These are phyloP conservation scores for Colius striatus DNA, from an alignment of 2,113 vertebrate species.

Conservation along the genomic window DNA sequence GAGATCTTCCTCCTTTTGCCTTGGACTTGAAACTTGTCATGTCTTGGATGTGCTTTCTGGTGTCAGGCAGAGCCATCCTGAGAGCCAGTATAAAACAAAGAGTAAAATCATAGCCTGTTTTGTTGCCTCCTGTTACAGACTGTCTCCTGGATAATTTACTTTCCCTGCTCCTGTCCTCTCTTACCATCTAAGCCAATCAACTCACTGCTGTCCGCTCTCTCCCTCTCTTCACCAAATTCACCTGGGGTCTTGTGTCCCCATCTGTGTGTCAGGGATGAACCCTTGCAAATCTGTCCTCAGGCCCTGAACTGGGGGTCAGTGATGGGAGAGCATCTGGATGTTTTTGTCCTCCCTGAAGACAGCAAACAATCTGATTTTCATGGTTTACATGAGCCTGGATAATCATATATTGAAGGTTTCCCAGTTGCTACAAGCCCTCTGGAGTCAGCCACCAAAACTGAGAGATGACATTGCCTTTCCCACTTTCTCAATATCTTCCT, in stretches of 20 bases:
- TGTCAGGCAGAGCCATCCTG: background rate
- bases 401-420: background rate
- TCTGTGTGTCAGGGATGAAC: background rate
- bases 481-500: background rate
- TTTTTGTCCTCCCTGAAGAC: background rate
- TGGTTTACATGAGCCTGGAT: background rate
- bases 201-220: background rate
- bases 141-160: background rate
- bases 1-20: background rate
- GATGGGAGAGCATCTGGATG: background rate
- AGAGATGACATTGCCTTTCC: background rate
- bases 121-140: background rate
- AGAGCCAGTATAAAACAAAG: background rate
- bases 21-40: background rate
- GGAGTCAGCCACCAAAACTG: background rate
- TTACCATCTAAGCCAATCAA: background rate
- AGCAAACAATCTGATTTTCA: background rate
- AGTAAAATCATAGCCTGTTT: background rate
- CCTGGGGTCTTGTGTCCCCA: accelerated
- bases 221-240: background rate
- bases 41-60: background rate
- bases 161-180: background rate
- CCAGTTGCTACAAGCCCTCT: background rate
- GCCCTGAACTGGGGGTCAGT: background rate
- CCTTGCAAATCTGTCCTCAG: background rate